A percentile compares a stretch with the other conserved stretches of the same genome.
phyloP scores from a whole-genome alignment of 2,888 invertebrate species.

The Cerceris rybyensis region DNA sequence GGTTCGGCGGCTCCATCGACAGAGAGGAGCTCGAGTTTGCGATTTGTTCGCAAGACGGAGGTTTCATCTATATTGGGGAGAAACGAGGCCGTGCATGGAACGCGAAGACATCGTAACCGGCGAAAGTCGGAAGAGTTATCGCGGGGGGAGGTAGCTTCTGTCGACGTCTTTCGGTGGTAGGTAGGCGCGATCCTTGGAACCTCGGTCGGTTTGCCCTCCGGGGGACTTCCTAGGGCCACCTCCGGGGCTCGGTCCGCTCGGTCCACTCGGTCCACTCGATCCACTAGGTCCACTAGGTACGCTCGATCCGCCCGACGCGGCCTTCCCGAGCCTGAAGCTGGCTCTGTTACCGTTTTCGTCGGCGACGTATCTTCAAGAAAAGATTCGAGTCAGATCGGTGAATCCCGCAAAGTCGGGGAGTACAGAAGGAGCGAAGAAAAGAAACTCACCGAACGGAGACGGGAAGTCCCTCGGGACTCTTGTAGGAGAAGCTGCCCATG shows the following conservation, averaged over 20 bases:
- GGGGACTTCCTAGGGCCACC: conserved; percentile 25
- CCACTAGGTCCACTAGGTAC: conserved; percentile 32
- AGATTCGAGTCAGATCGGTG: background rate
- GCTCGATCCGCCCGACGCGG: conserved; percentile 21
- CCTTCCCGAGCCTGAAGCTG: conserved; percentile 77
- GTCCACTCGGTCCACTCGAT: conserved; percentile 26
- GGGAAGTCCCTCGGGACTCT: conserved; percentile 79
- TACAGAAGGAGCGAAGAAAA: background rate
- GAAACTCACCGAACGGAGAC: conserved; percentile 75
- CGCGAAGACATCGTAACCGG: background rate
- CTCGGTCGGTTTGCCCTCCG: conserved; percentile 5
- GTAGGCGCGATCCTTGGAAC: conserved; percentile 44
- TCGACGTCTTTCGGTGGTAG: conserved; percentile 70
- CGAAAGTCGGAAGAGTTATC: conserved; percentile 32
- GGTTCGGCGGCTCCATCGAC: too few relatives aligned
- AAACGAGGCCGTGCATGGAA: background rate
- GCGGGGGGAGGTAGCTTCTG: conserved; percentile 74
- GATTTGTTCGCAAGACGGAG: too few relatives aligned
- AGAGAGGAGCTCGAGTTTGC: too few relatives aligned
- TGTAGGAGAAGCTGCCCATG: conserved; percentile 74
- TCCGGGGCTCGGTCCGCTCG: conserved; percentile 27
- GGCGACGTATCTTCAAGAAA: conserved; percentile 73
- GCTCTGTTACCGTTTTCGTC: conserved; percentile 79
- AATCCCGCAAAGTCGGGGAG: background rate
- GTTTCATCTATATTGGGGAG: background rate